Evolutionary conservation across 2,797 vertebrate species (phyloP).

Genomic region (Tamandua tetradactyla): DNA sequence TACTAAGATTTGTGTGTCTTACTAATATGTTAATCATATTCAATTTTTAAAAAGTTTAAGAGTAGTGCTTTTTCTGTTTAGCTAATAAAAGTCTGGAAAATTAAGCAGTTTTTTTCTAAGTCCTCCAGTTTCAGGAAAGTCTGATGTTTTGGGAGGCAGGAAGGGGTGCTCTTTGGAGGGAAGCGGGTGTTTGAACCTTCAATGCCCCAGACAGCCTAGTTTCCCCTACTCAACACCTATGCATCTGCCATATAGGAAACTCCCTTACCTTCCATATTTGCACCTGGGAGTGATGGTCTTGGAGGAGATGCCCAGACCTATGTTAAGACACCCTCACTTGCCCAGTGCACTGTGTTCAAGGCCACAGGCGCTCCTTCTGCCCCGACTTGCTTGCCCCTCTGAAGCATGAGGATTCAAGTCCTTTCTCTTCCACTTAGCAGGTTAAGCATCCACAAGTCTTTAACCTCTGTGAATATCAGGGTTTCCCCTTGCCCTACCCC

Average conservation of each 20-base stretch:
- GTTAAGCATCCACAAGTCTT: not conserved
- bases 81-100: not conserved
- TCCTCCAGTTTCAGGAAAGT: not conserved
- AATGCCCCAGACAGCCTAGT: not conserved
- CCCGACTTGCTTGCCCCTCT: not conserved
- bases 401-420: not conserved
- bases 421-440: not conserved
- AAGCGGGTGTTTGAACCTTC: not conserved
- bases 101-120: not conserved
- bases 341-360: not conserved
- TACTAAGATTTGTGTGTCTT: not conserved
- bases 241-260: not conserved
- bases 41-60: not conserved
- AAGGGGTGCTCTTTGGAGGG: accelerated
- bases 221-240: not conserved
- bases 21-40: not conserved
- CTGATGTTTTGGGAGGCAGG: not conserved
- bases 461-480: not conserved
- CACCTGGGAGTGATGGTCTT: not conserved
- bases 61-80: not conserved
- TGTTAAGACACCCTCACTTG: not conserved
- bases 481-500: too few relatives aligned
- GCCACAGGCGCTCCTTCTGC: not conserved
- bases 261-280: not conserved
- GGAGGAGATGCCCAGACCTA: not conserved